phyloP scores from a whole-genome alignment of 1,140 invertebrate species.

The Geopemphigus sp. region DNA sequence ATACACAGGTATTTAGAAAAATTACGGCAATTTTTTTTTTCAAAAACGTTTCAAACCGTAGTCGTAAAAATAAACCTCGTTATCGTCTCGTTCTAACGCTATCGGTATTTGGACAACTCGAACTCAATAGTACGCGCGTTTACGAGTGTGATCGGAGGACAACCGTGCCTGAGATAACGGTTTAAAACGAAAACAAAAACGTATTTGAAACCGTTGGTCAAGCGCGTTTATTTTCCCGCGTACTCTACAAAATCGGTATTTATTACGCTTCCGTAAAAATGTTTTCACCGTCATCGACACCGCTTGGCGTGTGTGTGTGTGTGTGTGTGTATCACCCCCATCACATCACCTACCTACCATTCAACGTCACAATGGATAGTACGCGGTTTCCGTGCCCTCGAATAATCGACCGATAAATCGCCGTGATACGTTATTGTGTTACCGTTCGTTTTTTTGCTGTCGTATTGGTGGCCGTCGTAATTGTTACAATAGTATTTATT shows the following conservation, averaged over 20 bases:
- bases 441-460: background rate
- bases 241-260: background rate
- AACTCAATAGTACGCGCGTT: background rate
- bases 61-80: constrained; percentile 11
- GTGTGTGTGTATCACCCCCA: too few species aligned
- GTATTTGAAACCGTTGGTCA: background rate
- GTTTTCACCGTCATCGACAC: background rate
- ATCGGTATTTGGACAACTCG: constrained; percentile 21
- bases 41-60: background rate
- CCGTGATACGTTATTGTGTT: background rate
- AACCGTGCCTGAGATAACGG: constrained; percentile 20
- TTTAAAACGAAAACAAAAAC: background rate
- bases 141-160: constrained; percentile 30
- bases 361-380: background rate
- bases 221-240: background rate
- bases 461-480: background rate
- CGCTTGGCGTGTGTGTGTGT: background rate
- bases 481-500: background rate
- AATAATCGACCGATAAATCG: background rate
- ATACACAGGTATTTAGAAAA: background rate
- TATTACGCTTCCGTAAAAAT: background rate
- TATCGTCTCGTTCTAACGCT: background rate
- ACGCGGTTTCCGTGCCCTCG: too few species aligned
- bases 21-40: background rate
- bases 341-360: too few species aligned